Base-by-base conservation (phyloP, 2,113 vertebrate species). In the Prietella phreatophila region DNA sequence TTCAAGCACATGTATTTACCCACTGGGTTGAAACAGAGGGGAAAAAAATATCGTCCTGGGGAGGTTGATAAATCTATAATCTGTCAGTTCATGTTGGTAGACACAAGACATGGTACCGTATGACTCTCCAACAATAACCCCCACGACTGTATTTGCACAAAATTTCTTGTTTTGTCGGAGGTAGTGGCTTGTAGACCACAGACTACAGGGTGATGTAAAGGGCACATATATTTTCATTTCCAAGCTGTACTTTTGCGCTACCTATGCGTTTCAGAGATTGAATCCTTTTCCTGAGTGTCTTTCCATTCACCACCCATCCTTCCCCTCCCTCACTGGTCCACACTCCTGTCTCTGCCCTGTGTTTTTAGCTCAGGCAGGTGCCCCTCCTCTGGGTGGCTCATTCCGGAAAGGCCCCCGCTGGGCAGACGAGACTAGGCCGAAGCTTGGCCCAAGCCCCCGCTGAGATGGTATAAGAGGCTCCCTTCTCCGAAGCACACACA, bases 381-480 rank as follows among this genome's bases (percentile, higher is more conserved):
- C 95, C 95, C 95, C 95, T 95, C 95, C 95, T 94, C 92, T 95
- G 95, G 95, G 94, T 94, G 92, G 93, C 89, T 94, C 42, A 87
- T 92, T 95, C 95, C 96, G 95, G 95, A 96, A 96, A 95, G 93
- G 92, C 91, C 92, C 95, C 95, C 85, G 92, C 94, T 93, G 95
- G 82, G 93, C 86, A 94, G 95, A 94, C 95, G 93, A 95, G 95
- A 96, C 95, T 93, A 93, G 93, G 93, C 95, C 92, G 84, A 91
- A 89, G 92, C 89, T 92, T 27, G 65, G 93, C 94, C 95, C 95
- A 96, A 92, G 85, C 90, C 92, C 95, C 91, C 3, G 94, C 95
- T 95, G 95, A 88, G 95, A 93, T 91, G 87, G 93, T 92, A 94
- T 93, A 94, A 96, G 95, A 95, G 94, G 93, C 95, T 95, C 94